Conservation (phyloP, 1,140 invertebrate genomes). For the Heliconius melpomene region DNA sequence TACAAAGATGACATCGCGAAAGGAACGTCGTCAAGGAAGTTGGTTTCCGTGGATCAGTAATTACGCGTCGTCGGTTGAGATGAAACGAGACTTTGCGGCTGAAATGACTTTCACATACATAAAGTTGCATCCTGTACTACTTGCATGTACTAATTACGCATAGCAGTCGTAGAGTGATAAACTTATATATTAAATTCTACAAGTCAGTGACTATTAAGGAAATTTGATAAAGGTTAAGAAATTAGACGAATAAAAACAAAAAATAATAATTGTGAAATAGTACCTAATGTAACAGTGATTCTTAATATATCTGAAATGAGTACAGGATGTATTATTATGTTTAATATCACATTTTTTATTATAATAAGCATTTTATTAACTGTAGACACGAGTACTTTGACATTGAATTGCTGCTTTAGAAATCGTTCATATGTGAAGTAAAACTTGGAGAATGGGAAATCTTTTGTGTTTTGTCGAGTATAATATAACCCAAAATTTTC, state of each 20-base stretch:
- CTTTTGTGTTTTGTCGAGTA: slow-evolving; percentile 4
- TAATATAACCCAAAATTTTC: slow-evolving; percentile 1
- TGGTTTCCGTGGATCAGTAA: slow-evolving; percentile 29
- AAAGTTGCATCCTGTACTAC: not conserved
- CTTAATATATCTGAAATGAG: too few species aligned
- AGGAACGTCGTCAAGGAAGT: slow-evolving; percentile 32
- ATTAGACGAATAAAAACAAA: too few species aligned
- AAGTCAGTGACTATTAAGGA: too few species aligned
- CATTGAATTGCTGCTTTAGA: slow-evolving; percentile 1
- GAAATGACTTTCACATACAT: not conserved
- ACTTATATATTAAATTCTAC: not conserved
- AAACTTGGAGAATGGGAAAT: not conserved
- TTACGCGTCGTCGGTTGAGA: slow-evolving; percentile 9
- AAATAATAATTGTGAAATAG: too few species aligned
- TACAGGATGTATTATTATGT: too few species aligned
- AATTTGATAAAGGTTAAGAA: too few species aligned
- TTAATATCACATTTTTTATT: too few species aligned
- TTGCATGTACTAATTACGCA: not conserved
- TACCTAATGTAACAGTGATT: too few species aligned
- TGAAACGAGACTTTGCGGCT: not conserved
- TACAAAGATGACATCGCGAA: slow-evolving; percentile 24
- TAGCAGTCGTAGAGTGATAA: not conserved
- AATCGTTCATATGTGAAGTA: not conserved
- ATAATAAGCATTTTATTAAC: not conserved
- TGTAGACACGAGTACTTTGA: not conserved